Conservation (phyloP, 2,797 vertebrate genomes). For the Sylvilagus floridanus region DNA sequence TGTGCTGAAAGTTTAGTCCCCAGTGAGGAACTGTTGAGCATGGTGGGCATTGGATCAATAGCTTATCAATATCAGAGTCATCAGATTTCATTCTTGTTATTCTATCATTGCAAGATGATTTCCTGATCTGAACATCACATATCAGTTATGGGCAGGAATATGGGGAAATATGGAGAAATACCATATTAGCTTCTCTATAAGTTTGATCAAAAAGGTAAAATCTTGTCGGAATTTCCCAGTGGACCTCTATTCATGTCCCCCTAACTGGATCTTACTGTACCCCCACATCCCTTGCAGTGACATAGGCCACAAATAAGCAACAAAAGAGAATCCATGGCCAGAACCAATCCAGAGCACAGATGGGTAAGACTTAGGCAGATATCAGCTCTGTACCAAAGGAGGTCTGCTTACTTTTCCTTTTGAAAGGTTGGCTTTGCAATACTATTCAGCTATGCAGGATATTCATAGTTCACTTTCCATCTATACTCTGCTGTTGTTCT, state of each 20-base stretch:
- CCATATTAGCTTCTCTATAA: background rate
- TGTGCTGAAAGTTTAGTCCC: no score
- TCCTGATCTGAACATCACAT: no score
- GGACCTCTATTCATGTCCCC: background rate
- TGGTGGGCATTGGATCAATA: background rate
- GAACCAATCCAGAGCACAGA: no score
- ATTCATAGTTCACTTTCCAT: background rate
- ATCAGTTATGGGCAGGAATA: background rate
- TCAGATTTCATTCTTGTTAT: background rate
- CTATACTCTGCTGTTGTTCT: background rate
- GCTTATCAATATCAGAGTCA: background rate
- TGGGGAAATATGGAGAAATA: background rate
- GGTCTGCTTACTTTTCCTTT: background rate
- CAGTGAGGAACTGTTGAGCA: no score
- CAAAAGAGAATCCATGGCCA: background rate
- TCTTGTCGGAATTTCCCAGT: background rate
- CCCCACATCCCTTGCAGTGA: no score
- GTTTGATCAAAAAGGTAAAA: background rate
- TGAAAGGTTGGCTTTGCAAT: background rate
- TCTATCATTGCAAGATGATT: background rate
- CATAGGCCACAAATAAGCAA: background rate
- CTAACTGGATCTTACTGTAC: background rate
- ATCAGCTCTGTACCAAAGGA: no score
- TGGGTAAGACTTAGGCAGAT: background rate
- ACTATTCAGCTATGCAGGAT: background rate